These are phyloP conservation scores for Hippocampus guttulatus DNA, from an alignment of 2,113 vertebrate species.

Conservation along the genomic window DNA sequence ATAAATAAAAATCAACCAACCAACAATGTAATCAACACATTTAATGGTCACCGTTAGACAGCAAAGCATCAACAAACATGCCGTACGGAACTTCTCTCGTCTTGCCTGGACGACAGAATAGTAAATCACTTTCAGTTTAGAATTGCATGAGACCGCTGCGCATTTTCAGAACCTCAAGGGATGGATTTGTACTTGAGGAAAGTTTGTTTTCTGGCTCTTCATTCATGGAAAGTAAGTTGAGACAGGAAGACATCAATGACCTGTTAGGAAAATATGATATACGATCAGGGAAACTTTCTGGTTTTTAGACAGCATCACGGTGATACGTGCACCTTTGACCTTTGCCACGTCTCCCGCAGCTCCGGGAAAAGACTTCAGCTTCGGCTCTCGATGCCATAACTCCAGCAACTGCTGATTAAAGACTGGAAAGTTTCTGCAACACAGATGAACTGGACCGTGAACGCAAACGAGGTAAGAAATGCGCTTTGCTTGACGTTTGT, in stretches of 20 bases:
- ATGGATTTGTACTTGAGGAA: slow-evolving; percentile 1
- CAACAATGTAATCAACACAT: neutral
- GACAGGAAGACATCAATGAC: slow-evolving; percentile 84
- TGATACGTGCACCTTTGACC: slow-evolving; percentile 62
- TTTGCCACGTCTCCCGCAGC: slow-evolving; percentile 82
- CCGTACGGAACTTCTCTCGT: neutral
- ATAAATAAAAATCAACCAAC: neutral
- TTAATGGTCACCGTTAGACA: slow-evolving; percentile 19
- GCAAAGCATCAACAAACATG: neutral
- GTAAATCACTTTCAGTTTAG: neutral
- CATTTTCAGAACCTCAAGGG: slow-evolving; percentile 14
- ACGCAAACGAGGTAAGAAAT: neutral
- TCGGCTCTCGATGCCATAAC: slow-evolving; percentile 79
- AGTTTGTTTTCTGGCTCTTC: slow-evolving; percentile 11
- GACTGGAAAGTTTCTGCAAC: slow-evolving; percentile 78
- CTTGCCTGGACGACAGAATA: neutral
- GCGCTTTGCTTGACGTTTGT: neutral
- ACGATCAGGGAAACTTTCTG: neutral
- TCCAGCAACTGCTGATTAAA: slow-evolving; percentile 82
- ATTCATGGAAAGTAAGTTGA: slow-evolving; percentile 74
- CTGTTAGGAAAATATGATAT: slow-evolving; percentile 54
- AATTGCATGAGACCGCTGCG: slow-evolving; percentile 19
- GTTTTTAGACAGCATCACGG: neutral
- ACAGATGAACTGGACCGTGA: neutral
- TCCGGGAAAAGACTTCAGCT: slow-evolving; percentile 78